Base-by-base conservation (phyloP, 1,140 invertebrate species). In the Stenopsyche tienmushanensis region DNA sequence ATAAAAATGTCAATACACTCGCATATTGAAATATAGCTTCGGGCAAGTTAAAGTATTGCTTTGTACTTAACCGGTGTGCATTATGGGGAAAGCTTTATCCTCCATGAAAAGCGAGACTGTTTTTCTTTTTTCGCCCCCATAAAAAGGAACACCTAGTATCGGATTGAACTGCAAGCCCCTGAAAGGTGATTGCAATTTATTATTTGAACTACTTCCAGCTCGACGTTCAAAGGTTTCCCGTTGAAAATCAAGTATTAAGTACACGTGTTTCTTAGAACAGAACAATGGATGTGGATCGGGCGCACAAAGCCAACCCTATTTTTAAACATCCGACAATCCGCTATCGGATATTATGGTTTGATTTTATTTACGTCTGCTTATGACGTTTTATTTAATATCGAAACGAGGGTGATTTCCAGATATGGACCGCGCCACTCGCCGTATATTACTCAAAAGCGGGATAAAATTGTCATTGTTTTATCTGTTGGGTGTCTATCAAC, bases 181-280 rank as follows among this genome's bases (percentile, higher is more conserved):
- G 24, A 59, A 52, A 67, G 66, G 66, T 63, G 66, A 64, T 62
- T 57, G 60, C 45, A 50, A 67, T 67, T 47, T 63, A 67, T 67
- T 67, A 64, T 59, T 26, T 45, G 52, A 26, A 45, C 29, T 49
- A 44, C 42, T 64, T 39, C 41, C 55, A 41, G 17, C 18, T 20
- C 3, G 3, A 3, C 8, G 23, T 18, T 3, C 49, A 52, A 20
- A 52, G 15, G 8, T 5, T 47, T 47, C 18, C 18, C 44, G 17
- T 5, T 9, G 44, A 47, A 34, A 34, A 34, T 34, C 29, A 34
- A 34, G n/a, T n/a, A 34, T 34, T 34, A 13, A 34, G 13, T 34
- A 34, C 29, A 13, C 29, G 29, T 34, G 29, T 7, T 34, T n/a
- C n/a, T n/a, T 15, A 42, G 13, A 44, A 50, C 49, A n/a, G 18